These are phyloP conservation scores for Neodontobutis hainanensis DNA, from an alignment of 2,113 vertebrate species.

Conservation along the genomic window DNA sequence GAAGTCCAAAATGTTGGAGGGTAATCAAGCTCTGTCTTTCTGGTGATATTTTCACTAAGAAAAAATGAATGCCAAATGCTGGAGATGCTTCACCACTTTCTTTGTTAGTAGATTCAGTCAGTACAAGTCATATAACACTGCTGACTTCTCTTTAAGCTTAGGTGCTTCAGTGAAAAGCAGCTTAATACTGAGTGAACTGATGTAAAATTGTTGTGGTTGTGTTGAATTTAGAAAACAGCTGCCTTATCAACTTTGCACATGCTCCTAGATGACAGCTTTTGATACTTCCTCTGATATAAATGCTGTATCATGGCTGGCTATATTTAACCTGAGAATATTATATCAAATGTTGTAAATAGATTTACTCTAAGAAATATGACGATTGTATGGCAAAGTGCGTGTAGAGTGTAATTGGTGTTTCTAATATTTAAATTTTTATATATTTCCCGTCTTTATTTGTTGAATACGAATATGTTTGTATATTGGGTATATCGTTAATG, in stretches of 20 bases:
- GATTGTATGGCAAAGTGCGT: constrained; percentile 38
- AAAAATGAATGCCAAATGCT: constrained; percentile 9
- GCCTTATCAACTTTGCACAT: constrained; percentile 19
- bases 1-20: constrained; percentile 8
- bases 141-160: neutral
- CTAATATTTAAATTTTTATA: constrained; percentile 48
- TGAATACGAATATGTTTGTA: constrained; percentile 64
- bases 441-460: constrained; percentile 46
- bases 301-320: constrained; percentile 38
- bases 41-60: constrained; percentile 1
- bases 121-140: neutral
- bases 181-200: constrained; percentile 11
- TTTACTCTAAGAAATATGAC: constrained; percentile 48
- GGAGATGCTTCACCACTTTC: neutral
- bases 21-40: neutral
- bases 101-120: too few species aligned
- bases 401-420: constrained; percentile 59
- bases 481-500: constrained; percentile 61
- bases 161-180: constrained; percentile 14
- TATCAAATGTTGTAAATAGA: constrained; percentile 58
- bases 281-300: constrained; percentile 18
- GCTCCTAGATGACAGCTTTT: constrained; percentile 10
- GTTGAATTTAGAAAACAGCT: constrained; percentile 18
- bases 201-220: neutral
- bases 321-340: constrained; percentile 43